These are phyloP conservation scores for Chrysolophus pictus DNA, from an alignment of 2,797 vertebrate species.

Conservation along the genomic window DNA sequence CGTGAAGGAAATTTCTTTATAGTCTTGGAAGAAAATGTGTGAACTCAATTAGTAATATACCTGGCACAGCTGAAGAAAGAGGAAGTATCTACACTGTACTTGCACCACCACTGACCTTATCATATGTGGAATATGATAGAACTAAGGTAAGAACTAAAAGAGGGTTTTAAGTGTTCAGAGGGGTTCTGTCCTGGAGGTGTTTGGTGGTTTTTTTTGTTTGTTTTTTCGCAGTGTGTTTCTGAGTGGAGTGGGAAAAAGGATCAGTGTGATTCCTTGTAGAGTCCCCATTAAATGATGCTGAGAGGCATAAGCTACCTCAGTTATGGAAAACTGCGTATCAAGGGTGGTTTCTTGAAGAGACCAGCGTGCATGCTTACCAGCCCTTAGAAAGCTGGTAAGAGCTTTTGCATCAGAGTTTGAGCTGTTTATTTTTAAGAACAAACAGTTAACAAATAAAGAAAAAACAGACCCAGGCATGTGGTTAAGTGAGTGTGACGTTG, in stretches of 20 bases:
- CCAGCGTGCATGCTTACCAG: not conserved
- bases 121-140: not conserved
- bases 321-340: not conserved
- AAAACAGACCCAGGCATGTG: not conserved
- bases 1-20: slow-evolving; percentile 10
- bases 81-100: not conserved
- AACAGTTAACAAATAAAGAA: slow-evolving; percentile 10
- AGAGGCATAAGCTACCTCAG: not conserved
- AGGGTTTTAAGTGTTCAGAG: not conserved
- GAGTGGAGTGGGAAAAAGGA: not conserved
- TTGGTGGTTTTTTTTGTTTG: too few species aligned
- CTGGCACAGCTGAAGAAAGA: not conserved
- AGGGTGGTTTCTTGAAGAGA: not conserved
- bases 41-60: not conserved
- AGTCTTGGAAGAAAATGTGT: not conserved
- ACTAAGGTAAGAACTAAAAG: not conserved
- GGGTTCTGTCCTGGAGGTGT: not conserved
- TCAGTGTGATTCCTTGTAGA: not conserved
- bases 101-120: not conserved
- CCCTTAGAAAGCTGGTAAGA: not conserved
- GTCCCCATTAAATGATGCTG: not conserved
- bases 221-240: not conserved
- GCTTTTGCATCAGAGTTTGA: not conserved
- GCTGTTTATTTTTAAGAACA: not conserved
- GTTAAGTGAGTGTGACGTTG: not conserved